These are phyloP conservation scores for Globicephala melas DNA, from an alignment of 2,113 vertebrate genomes.

Conservation along the genomic window DNA sequence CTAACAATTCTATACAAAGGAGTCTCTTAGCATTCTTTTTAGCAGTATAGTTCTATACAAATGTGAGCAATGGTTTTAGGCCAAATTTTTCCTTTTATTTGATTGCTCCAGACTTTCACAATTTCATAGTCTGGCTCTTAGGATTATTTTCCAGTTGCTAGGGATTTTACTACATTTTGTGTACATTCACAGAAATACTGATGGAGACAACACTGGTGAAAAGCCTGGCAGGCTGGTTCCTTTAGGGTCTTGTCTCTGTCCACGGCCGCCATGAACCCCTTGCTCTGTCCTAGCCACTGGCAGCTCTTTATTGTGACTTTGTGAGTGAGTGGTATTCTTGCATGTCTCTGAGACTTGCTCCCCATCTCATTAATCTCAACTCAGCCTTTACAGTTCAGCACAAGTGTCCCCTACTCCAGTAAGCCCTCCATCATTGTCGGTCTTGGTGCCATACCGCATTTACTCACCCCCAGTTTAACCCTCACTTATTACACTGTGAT, in stretches of 20 bases:
- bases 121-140: not conserved
- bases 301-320: not conserved
- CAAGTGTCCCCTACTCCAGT: not conserved
- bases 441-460: not conserved
- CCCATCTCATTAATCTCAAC: not conserved
- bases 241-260: not conserved
- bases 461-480: not conserved
- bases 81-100: constrained; percentile 44
- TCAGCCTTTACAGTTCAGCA: not conserved
- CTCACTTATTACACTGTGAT: not conserved
- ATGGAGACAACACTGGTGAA: not conserved
- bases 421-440: not conserved
- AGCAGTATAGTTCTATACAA: constrained; percentile 21
- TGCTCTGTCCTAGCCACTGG: not conserved
- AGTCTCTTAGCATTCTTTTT: constrained; percentile 20
- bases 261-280: not conserved
- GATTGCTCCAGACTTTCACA: not conserved
- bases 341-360: not conserved
- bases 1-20: constrained; percentile 42
- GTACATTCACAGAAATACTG: not conserved
- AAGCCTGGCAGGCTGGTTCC: not conserved
- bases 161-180: not conserved
- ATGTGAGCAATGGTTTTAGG: constrained; percentile 31
- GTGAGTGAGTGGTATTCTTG: not conserved
- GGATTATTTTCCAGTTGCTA: not conserved